Base-by-base conservation (phyloP, 1,140 invertebrate genomes). In the Hermatobates lingyangjiaoensis region DNA sequence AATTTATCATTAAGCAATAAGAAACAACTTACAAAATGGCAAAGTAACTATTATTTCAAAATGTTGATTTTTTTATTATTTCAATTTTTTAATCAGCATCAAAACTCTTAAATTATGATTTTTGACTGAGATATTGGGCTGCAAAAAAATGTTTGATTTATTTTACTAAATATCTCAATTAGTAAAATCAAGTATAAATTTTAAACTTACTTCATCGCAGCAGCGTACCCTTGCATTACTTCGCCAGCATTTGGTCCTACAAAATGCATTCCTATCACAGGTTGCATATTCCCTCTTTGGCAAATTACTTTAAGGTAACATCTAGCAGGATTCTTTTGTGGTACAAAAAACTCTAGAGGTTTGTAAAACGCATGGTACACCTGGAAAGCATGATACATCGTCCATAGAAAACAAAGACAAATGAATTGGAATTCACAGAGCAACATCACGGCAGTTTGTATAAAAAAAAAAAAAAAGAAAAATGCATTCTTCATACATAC, bases 181-280 rank as follows among this genome's bases (percentile, higher is more conserved):
- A 34, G 10, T 34, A 34, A 12, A 12, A 12, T 18, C 30, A 10
- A 34, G 30, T 12, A 34, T 34, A 12, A 34, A 34, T 12, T 12
- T 34, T 12, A 56, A 52, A 71, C 72, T 73, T 62, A 84, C 80
- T 87, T 87, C 4, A 87, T 68, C 28, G 83, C 83, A 27, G 77
- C 76, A 1, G 87, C 81, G 72, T 92, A 95, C 54, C 92, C 93
- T 74, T 98, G 94, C 49, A 94, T 95, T 38, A 98, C 81, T 74
- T 98, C 95, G 24, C 94, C 94, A 46, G 94, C 93, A 64, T 91
- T 83, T 1, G 94, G 93, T 7, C 93, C 91, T 45, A 94, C 67
- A 61, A 94, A 91, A 71, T 98, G 95, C 63, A 98, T 80, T 3
- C 95, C 95, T 47, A 98, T 66, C 18, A 98, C 80, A 58, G 74